Evolutionary conservation across 30 jellyfish, hydroid and myxozoan species (phyloP), one percentile per base, ranked within the genome.

Genomic region (Sanderia malayensis): DNA sequence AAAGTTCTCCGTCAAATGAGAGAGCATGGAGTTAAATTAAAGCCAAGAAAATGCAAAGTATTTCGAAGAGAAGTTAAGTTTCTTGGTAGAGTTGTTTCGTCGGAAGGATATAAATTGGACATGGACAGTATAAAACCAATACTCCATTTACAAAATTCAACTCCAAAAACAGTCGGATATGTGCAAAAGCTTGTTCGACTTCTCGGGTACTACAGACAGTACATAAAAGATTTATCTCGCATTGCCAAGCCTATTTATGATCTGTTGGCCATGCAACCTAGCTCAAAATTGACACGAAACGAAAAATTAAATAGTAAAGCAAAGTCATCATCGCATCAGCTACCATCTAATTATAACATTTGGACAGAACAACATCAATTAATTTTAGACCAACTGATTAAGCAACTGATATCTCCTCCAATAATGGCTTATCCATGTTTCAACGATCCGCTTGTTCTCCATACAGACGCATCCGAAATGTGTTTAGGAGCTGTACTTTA

Each of bases 401-500:
- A 25, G 4, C 19, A 76, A 7, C 27, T 76, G 58, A 63, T 76
- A 58, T 47, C 15, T 20, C 70, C 79, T 20, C 87, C 87, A 0
- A 15, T 69, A 15, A 21, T 80, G 75, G 86, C 80, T 27, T 80
- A 69, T 70, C 87, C 86, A 57, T 44, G 59, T 44, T 67, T 33
- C 32, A 28, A 28, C 0, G 46, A 60, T 10, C 82, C 80, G 32
- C 70, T 68, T 2, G 28, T 53, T 20, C 28, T 80, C 19, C 79
- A 58, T 37, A 80, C 87, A 13, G 86, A 76, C 46, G 88, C 82
- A n/a, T 49, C 76, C 24, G 52, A 70, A 24, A 2, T 10, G 70
- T 79, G 93, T 2, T 76, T 80, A 8, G 80, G 93, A 26, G 80
- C 74, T 7, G 77, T 80, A 19, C 72, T 80, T 15, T 80, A 67